Conservation (phyloP, 1,140 invertebrate genomes). For the Leptinotarsa lineolata region DNA sequence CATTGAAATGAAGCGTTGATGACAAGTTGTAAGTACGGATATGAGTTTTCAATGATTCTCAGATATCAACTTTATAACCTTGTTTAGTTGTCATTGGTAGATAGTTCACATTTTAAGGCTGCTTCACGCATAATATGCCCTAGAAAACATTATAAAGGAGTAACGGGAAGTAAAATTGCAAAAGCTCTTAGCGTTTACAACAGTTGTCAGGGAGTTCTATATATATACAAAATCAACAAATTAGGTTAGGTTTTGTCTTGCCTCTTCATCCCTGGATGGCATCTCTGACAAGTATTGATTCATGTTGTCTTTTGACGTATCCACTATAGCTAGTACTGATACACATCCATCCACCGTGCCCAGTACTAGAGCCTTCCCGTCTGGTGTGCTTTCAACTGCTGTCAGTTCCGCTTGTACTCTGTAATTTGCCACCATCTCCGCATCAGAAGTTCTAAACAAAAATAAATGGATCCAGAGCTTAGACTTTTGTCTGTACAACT, state of each 20-base stretch:
- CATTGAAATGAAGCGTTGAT: background rate
- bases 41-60: background rate
- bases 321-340: slow-evolving; percentile 87
- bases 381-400: slow-evolving; percentile 79
- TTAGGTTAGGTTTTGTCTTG: slow-evolving; percentile 44
- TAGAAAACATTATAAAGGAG: too few species aligned
- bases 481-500: background rate
- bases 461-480: background rate
- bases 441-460: slow-evolving; percentile 73
- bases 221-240: background rate
- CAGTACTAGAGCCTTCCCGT: slow-evolving; percentile 81
- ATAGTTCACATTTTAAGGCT: too few species aligned
- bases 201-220: background rate
- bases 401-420: slow-evolving; percentile 89
- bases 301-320: slow-evolving; percentile 70
- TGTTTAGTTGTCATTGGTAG: too few species aligned
- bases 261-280: slow-evolving; percentile 74
- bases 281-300: slow-evolving; percentile 68
- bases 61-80: too few species aligned
- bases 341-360: slow-evolving; percentile 93
- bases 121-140: too few species aligned
- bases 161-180: too few species aligned
- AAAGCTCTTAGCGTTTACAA: too few species aligned
- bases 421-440: slow-evolving; percentile 90
- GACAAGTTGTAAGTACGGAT: background rate